Conservation (phyloP, 2,797 vertebrate genomes). For the Mergus octosetaceus region DNA sequence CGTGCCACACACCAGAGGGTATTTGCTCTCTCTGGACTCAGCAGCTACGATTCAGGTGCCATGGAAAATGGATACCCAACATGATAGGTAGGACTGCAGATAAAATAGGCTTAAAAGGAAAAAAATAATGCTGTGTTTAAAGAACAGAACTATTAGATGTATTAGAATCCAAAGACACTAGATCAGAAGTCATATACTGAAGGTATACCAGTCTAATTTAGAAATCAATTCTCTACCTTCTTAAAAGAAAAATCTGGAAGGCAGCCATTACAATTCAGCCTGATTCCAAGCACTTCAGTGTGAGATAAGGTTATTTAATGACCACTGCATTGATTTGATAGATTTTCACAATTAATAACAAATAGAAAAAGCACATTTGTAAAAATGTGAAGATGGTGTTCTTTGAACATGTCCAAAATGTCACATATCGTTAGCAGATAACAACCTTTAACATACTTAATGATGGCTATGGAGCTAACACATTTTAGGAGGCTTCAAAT, state of each 20-base stretch:
- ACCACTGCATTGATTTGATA: background rate
- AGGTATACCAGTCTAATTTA: background rate
- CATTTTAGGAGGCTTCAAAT: constrained; percentile 36
- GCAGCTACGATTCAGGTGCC: background rate
- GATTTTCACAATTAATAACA: constrained; percentile 28
- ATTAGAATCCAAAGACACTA: background rate
- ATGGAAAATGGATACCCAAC: background rate
- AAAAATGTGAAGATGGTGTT: background rate
- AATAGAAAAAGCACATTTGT: constrained; percentile 14
- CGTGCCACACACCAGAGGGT: background rate
- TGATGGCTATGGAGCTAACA: background rate
- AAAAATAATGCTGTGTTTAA: background rate
- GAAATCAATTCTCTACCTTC: background rate
- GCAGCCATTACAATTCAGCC: background rate
- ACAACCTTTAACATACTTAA: constrained; percentile 14
- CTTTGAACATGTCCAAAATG: background rate
- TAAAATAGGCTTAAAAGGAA: background rate
- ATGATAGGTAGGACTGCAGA: background rate
- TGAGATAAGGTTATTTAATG: constrained; percentile 12
- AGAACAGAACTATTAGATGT: background rate
- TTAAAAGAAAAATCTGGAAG: background rate
- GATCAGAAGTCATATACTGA: background rate
- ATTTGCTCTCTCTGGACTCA: too few species aligned
- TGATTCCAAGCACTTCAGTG: background rate
- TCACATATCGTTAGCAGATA: constrained; percentile 44